A percentile compares a stretch with the other conserved stretches of the same genome.
Evolutionary conservation across 2,113 vertebrate genomes (phyloP).

Genomic region (Irena cyanogastra): DNA sequence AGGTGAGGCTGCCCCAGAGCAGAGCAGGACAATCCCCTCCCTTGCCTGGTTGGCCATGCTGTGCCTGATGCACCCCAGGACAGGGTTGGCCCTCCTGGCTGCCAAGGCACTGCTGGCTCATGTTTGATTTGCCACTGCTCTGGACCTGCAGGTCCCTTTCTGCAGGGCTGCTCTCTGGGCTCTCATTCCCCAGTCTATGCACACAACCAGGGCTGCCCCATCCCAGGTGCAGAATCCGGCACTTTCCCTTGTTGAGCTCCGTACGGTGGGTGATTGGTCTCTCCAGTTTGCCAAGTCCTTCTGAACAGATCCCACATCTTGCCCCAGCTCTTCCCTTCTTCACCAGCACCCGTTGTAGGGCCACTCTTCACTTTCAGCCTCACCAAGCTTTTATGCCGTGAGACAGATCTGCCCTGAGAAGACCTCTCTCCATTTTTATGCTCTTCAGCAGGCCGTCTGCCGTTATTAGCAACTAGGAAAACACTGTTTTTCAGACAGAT

Average conservation of each 20-base stretch:
- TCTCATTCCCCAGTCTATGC: not conserved
- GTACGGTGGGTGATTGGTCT: fast-evolving
- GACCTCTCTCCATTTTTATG: not conserved
- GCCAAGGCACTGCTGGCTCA: not conserved
- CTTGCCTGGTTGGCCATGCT: fast-evolving
- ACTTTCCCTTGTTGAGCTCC: not conserved
- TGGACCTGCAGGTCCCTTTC: not conserved
- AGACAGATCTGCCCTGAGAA: not conserved
- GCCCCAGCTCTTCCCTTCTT: not conserved
- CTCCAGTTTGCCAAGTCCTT: not conserved
- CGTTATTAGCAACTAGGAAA: not conserved
- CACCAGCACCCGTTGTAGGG: not conserved
- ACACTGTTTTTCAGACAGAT: not conserved
- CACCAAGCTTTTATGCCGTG: not conserved
- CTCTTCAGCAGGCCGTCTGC: not conserved
- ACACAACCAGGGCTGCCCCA: not conserved
- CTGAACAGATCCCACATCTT: not conserved
- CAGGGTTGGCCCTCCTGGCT: fast-evolving
- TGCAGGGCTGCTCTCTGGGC: not conserved
- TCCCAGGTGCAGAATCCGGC: fast-evolving
- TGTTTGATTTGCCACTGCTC: fast-evolving
- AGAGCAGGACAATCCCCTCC: not conserved
- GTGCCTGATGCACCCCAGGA: not conserved
- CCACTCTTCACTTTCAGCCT: not conserved
- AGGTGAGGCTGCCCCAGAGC: not conserved